Conservation (phyloP, 2,888 invertebrate species). For the Hydriomena furcata region DNA sequence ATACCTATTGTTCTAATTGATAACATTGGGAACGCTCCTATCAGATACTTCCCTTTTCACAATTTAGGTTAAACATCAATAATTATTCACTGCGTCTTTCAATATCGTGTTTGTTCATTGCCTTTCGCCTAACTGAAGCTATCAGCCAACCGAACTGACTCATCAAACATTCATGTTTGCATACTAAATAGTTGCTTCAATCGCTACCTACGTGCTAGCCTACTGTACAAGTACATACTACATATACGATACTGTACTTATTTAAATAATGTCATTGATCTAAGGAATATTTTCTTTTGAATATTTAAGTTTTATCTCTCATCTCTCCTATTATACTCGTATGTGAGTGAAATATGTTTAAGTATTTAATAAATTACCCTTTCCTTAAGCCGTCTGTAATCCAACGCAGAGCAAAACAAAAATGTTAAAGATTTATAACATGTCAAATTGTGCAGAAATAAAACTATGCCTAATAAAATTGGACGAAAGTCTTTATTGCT, state of each 20-base stretch:
- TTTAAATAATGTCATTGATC: no score
- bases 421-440: conserved; percentile 45
- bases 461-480: conserved; percentile 37
- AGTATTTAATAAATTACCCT: conserved; percentile 58
- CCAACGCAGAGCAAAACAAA: conserved; percentile 77
- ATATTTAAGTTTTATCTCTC: no score
- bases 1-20: conserved; percentile 7
- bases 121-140: conserved; percentile 18
- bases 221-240: no score
- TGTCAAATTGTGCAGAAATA: conserved; percentile 33
- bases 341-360: neutral
- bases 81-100: conserved; percentile 17
- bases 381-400: conserved; percentile 76
- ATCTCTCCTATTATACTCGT: neutral
- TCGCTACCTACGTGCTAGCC: no score
- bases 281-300: no score
- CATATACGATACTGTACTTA: no score
- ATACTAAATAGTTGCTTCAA: conserved; percentile 7
- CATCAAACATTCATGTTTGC: conserved; percentile 23
- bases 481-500: conserved; percentile 22
- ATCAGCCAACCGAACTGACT: conserved; percentile 13
- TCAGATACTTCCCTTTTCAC: neutral
- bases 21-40: neutral
- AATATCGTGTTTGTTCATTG: conserved; percentile 14
- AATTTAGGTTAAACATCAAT: conserved; percentile 9